These are phyloP conservation scores for Saccostrea cuccullata DNA, from an alignment of 1,140 invertebrate species.

Conservation along the genomic window DNA sequence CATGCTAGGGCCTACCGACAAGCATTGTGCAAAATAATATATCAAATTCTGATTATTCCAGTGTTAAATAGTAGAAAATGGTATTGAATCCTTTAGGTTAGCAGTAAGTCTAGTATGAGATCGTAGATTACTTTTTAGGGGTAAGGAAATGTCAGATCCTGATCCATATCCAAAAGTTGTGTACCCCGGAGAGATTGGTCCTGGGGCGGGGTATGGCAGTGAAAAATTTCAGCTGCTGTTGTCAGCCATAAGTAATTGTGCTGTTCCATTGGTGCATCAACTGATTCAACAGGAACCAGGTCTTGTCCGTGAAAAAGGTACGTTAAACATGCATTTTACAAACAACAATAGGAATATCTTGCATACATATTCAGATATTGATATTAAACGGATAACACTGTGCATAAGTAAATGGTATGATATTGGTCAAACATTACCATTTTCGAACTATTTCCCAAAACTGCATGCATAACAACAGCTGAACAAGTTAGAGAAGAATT, in stretches of 20 bases:
- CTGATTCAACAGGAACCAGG: conserved; percentile 62
- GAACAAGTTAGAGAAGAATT: no score
- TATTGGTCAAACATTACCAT: no score
- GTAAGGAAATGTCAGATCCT: background rate
- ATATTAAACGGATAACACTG: no score
- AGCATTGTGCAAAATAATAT: background rate
- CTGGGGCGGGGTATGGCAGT: conserved; percentile 43
- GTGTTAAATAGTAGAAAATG: background rate
- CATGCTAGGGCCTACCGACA: background rate
- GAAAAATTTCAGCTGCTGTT: conserved; percentile 61
- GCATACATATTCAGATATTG: no score
- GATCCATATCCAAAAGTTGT: conserved; percentile 18
- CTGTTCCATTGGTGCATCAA: conserved; percentile 63
- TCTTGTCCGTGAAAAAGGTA: conserved; percentile 66
- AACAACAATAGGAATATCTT: no score
- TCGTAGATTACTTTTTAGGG: background rate
- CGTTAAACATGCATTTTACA: background rate
- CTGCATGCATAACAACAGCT: no score
- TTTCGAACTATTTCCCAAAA: no score
- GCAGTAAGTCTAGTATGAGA: background rate
- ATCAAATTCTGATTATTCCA: background rate
- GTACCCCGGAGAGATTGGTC: conserved; percentile 18
- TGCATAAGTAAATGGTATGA: no score
- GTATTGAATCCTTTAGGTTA: background rate
- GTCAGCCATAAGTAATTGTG: conserved; percentile 65